These are phyloP conservation scores for Hafferia zeledoni DNA, from an alignment of 2,797 vertebrate genomes.

Conservation along the genomic window DNA sequence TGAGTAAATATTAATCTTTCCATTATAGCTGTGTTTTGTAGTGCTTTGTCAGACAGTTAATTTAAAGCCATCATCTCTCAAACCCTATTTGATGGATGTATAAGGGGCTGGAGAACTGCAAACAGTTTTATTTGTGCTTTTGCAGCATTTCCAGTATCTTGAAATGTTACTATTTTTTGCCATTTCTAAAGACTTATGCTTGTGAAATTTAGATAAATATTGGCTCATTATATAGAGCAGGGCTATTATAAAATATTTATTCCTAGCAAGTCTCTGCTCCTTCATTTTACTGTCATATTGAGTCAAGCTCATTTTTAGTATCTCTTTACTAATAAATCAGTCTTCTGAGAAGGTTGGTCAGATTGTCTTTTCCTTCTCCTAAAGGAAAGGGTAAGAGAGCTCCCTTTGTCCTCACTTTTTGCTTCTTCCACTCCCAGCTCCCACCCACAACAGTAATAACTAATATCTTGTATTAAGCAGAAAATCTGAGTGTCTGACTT, in stretches of 20 bases:
- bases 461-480: neutral
- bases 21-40: neutral
- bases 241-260: neutral
- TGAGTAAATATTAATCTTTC: neutral
- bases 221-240: neutral
- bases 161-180: neutral
- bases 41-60: neutral
- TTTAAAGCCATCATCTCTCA: neutral
- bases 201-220: neutral
- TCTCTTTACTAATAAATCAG: neutral
- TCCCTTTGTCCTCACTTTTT: neutral
- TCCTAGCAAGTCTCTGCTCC: neutral
- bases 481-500: neutral
- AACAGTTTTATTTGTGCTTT: neutral
- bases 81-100: neutral
- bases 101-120: neutral
- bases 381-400: neutral
- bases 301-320: neutral
- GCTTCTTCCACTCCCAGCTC: neutral
- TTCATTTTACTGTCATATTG: neutral
- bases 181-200: neutral
- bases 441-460: no score
- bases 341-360: neutral
- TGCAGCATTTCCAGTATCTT: neutral
- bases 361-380: neutral